phyloP scores from a whole-genome alignment of 1,140 invertebrate genomes.

The Scylla paramamosain region DNA sequence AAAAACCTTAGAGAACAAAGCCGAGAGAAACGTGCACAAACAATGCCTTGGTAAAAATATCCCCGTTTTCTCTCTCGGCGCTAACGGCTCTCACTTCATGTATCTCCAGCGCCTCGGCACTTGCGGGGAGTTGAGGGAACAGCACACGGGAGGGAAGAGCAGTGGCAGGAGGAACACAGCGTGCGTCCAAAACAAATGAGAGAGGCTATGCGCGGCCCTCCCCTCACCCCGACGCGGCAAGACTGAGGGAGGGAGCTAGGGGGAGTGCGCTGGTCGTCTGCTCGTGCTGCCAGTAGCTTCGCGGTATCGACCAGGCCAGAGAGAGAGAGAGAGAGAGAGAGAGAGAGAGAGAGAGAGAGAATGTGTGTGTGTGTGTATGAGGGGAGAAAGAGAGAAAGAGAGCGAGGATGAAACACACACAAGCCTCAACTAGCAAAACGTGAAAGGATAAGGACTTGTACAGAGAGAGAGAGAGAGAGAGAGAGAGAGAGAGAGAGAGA shows the following conservation, averaged over 20 bases:
- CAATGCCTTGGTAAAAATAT: too few relatives aligned
- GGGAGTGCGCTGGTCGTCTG: neutral
- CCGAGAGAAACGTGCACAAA: neutral
- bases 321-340: constrained; percentile 15
- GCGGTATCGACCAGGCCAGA: neutral
- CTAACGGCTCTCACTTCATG: too few relatives aligned
- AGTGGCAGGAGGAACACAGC: neutral
- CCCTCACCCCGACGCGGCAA: neutral
- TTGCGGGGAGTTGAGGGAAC: neutral
- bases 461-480: neutral
- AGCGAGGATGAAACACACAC: neutral
- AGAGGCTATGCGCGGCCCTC: neutral
- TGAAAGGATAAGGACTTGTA: neutral
- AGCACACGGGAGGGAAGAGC: neutral
- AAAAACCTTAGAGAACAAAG: neutral
- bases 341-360: constrained; percentile 18
- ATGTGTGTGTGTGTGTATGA: neutral
- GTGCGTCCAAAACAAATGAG: neutral
- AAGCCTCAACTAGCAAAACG: neutral
- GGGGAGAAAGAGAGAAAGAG: constrained; percentile 20
- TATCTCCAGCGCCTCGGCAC: too few relatives aligned
- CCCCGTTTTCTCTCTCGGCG: too few relatives aligned
- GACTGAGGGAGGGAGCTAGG: neutral
- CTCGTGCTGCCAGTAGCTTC: neutral
- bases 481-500: neutral